Base-by-base conservation (phyloP, 2,888 invertebrate genomes). In the Apoda limacodes region DNA sequence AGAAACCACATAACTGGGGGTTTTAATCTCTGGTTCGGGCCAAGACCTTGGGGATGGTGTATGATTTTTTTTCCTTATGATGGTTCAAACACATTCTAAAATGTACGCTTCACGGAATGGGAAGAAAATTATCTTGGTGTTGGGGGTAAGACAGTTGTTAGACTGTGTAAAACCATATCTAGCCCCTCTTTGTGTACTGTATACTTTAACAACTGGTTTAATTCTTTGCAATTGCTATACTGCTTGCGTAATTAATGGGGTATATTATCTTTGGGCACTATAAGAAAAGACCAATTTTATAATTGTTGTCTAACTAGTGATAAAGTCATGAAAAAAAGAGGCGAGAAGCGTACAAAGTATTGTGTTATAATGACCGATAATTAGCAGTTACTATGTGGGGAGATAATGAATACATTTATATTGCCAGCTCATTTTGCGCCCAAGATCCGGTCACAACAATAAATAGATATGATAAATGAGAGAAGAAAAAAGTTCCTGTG, bases 1-100 rank as follows among this genome's bases (percentile, higher is more conserved):
- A 41, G 13, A 52, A 52, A 35, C 48, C 51, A 5, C 30, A 34
- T 5, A 48, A 48, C 32, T 52, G 46, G 43, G 34, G 34, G 12
- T 34, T 34, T 34, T 29, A 34, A 33, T 27, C 43, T 27, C 43
- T 49, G 30, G 37, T 43, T 25, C 25, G 45, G 13, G 36, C 42
- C 14, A 42, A 46, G 4, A 28, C 40, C 7, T 41, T 39, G n/a
- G 49, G 45, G 9, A 34, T 50, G 7, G 35, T 48, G 9, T 52
- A 49, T 26, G 48, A 52, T 32, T 52, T 50, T 34, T n/a, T 21
- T 47, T 11, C 25, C 40, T 3, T 50, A 48, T 32, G 35, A 31
- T 22, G 53, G 35, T 7, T 10, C 13, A 24, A 28, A 31, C 21
- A 34, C 30, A 22, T 29, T 30, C 25, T 13, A 26, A 7, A 14